These are phyloP conservation scores for Thecophora atra DNA, from an alignment of 2,888 invertebrate genomes.

Conservation along the genomic window DNA sequence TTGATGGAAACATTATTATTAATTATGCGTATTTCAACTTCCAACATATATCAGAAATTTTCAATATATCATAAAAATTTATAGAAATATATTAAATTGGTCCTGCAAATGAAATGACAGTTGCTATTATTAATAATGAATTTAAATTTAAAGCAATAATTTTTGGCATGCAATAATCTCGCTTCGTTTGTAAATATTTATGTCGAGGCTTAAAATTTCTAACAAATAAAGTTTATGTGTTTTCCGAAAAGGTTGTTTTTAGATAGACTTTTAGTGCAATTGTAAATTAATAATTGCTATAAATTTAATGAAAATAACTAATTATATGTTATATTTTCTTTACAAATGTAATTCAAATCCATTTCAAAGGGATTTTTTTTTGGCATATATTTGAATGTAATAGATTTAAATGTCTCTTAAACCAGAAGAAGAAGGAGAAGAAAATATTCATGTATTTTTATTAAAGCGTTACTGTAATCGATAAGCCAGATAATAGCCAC, in stretches of 20 bases:
- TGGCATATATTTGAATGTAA: neutral
- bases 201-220: too few species aligned
- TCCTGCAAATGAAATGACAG: too few species aligned
- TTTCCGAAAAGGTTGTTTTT: neutral
- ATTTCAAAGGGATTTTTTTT: neutral
- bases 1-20: neutral
- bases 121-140: too few species aligned
- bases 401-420: slow-evolving; percentile 11
- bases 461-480: slow-evolving; percentile 16
- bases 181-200: too few species aligned
- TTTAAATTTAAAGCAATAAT: too few species aligned
- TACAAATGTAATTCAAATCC: neutral
- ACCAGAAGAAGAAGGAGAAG: neutral
- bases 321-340: neutral
- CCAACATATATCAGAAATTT: neutral
- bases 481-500: slow-evolving; percentile 31
- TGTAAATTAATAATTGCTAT: neutral
- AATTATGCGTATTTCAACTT: neutral
- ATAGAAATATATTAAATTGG: too few species aligned
- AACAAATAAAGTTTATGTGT: neutral
- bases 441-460: slow-evolving; percentile 2
- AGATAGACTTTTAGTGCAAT: neutral
- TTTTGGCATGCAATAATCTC: too few species aligned
- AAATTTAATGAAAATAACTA: neutral
- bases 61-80: neutral